Percentiles rank a stretch among this genome's conserved stretches.
Conservation (phyloP, 2,113 vertebrate genomes). For the Phylloscopus whistleri region DNA sequence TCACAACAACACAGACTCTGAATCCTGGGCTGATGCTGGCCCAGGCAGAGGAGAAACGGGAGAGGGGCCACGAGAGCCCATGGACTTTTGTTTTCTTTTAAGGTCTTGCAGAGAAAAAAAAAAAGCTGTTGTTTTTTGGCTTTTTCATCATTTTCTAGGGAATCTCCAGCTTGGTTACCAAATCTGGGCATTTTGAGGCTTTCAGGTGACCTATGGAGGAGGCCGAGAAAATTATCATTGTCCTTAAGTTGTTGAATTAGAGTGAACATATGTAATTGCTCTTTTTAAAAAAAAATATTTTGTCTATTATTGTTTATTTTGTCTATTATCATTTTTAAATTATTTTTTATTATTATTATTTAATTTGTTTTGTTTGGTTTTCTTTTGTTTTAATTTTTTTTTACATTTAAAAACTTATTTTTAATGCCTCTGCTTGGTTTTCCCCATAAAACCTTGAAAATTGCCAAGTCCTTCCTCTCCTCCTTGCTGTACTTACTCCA, state of each 20-base stretch:
- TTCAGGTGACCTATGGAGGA: not conserved
- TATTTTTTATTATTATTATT: too few species aligned
- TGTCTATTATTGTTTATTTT: too few species aligned
- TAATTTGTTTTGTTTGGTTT: fast-evolving
- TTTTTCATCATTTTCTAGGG: not conserved
- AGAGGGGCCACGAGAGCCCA: not conserved
- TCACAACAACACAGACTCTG: too few species aligned
- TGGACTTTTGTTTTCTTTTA: not conserved
- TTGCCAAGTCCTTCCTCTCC: not conserved
- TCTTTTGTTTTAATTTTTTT: not conserved
- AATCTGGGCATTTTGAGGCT: not conserved
- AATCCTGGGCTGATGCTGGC: not conserved
- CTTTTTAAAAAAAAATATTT: too few species aligned
- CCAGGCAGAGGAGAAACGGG: not conserved
- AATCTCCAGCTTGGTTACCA: not conserved
- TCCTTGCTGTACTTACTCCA: not conserved
- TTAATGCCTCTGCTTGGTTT: not conserved
- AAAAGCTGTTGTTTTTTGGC: not conserved
- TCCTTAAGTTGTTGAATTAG: not conserved
- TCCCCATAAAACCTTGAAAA: not conserved
- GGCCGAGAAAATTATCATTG: not conserved
- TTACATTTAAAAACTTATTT: not conserved
- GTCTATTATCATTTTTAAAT: too few species aligned
- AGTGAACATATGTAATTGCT: not conserved
- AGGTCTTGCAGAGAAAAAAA: not conserved